A percentile compares a stretch with the other conserved stretches of the same genome.
Conservation (phyloP, 2,113 vertebrate species). For the Cebidichthys violaceus region DNA sequence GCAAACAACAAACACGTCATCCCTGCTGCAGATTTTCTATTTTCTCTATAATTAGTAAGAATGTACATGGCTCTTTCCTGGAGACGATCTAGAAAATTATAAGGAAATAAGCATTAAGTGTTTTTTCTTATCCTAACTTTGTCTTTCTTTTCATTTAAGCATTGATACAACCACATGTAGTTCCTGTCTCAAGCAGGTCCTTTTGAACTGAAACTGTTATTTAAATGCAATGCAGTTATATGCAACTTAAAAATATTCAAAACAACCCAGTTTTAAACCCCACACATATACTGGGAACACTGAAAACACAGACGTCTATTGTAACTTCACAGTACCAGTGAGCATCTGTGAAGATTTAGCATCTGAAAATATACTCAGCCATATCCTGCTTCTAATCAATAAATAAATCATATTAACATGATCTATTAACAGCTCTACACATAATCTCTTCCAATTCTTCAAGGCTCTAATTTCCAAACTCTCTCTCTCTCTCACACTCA, state of each 20-base stretch:
- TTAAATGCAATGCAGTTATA: neutral
- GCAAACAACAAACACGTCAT: no score
- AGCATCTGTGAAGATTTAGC: slow-evolving; percentile 14
- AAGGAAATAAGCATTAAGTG: neutral
- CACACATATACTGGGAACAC: neutral
- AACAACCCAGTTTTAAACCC: neutral
- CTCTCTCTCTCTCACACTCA: neutral
- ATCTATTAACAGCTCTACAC: slow-evolving; percentile 62
- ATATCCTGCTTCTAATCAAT: slow-evolving; percentile 36
- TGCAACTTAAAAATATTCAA: neutral
- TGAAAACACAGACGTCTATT: neutral
- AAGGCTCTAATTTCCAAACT: slow-evolving; percentile 60
- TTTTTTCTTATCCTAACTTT: neutral
- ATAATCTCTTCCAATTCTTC: slow-evolving; percentile 55
- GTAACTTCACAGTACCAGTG: neutral
- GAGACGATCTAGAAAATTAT: neutral
- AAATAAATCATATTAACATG: slow-evolving; percentile 42
- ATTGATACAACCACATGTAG: neutral
- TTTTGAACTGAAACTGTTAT: neutral
- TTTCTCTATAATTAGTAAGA: neutral
- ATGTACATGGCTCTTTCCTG: neutral
- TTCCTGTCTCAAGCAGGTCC: neutral
- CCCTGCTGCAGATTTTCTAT: neutral
- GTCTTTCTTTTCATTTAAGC: neutral
- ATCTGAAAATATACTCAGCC: neutral